Conservation (phyloP, 2,888 invertebrate genomes). For the Cylindroiulus punctatus region DNA sequence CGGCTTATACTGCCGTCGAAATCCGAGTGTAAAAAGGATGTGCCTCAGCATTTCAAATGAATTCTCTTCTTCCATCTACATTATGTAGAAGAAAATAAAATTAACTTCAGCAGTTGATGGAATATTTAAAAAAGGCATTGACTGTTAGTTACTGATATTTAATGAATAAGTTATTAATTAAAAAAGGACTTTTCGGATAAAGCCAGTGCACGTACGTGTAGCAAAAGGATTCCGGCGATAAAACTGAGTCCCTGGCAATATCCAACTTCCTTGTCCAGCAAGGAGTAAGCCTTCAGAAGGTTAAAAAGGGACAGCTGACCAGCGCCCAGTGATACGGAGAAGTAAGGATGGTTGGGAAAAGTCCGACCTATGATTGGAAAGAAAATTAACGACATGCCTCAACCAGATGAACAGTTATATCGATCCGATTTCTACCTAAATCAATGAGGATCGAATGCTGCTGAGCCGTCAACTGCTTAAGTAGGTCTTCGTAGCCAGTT, state of each 20-base stretch:
- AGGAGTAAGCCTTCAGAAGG: constrained; percentile 92
- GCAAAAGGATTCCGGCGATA: constrained; percentile 89
- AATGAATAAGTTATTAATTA: no score
- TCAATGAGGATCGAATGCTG: constrained; percentile 97
- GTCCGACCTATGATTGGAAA: constrained; percentile 75
- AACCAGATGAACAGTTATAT: no score
- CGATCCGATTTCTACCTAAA: constrained; percentile 72
- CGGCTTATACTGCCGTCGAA: constrained; percentile 89
- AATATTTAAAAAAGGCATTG: no score
- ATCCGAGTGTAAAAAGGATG: constrained; percentile 88
- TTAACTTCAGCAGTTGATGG: no score
- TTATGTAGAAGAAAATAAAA: constrained; percentile 56
- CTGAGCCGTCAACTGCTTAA: constrained; percentile 89
- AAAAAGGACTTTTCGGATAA: constrained; percentile 40
- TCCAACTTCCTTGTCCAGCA: constrained; percentile 92
- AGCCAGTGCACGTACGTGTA: constrained; percentile 78
- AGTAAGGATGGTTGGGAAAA: constrained; percentile 94
- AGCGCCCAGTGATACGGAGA: constrained; percentile 87
- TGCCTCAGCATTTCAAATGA: constrained; percentile 89
- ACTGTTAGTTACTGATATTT: no score
- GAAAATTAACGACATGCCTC: constrained; percentile 1
- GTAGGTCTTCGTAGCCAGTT: constrained; percentile 80
- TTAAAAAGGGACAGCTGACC: constrained; percentile 95
- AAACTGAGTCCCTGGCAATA: constrained; percentile 98
- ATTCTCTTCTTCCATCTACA: constrained; percentile 90